These are phyloP conservation scores for Brotula barbata DNA, from an alignment of 2,797 vertebrate species.

Conservation along the genomic window DNA sequence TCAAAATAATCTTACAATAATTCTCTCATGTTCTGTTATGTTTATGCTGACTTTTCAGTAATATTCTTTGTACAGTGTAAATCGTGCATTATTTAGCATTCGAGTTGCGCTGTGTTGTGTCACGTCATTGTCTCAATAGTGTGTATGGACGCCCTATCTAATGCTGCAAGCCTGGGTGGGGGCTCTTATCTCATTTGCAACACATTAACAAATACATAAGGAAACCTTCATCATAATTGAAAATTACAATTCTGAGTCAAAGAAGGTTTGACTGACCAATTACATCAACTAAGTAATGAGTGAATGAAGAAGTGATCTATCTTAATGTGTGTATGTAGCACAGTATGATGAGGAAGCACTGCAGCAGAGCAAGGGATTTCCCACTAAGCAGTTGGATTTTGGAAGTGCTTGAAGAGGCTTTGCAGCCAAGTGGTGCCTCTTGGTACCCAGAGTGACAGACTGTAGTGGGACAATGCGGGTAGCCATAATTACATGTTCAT, in stretches of 20 bases:
- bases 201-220: slow-evolving; percentile 8
- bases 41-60: neutral
- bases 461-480: slow-evolving; percentile 40
- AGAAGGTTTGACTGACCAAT: too few relatives aligned
- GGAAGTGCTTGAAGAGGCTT: slow-evolving; percentile 32
- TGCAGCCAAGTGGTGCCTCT: slow-evolving; percentile 25
- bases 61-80: neutral
- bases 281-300: too few relatives aligned
- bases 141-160: slow-evolving; percentile 66
- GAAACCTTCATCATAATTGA: slow-evolving; percentile 7
- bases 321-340: too few relatives aligned
- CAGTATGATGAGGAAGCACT: slow-evolving; percentile 1
- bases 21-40: neutral
- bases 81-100: neutral
- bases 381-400: slow-evolving; percentile 39
- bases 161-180: slow-evolving; percentile 63
- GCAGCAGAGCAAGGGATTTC: slow-evolving; percentile 38
- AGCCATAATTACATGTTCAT: slow-evolving; percentile 59
- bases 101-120: slow-evolving; percentile 18
- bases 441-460: slow-evolving; percentile 42
- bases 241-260: too few relatives aligned
- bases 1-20: neutral
- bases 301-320: too few relatives aligned
- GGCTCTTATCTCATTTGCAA: slow-evolving; percentile 63
- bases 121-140: slow-evolving; percentile 39